Evolutionary conservation across 2,113 vertebrate genomes (phyloP), one percentile per base, ranked within the genome.

Genomic region (Percina caprodes): DNA sequence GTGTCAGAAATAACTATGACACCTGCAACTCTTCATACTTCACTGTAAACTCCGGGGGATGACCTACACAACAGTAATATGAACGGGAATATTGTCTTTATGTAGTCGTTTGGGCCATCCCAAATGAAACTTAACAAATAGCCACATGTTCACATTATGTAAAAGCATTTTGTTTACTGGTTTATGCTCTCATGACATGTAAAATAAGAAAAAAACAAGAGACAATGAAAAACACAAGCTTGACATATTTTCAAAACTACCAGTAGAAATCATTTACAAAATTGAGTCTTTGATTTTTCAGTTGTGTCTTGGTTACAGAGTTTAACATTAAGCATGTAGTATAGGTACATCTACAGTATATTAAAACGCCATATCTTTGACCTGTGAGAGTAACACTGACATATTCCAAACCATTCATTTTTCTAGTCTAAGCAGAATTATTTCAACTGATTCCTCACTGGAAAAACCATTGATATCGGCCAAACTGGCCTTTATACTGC

Each of bases 251-350:
- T 85, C 58, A 78, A 88, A 92, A 87, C 80, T 80, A 90, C 88
- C 68, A 81, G 82, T 91, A 91, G 82, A 91, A 91, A 90, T 86
- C 60, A 89, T 90, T 87, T 89, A 92, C 83, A 92, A 94, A 92
- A 85, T 69, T 66, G 82, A 73, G 69, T 89, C 70, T 78, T 73
- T 82, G 79, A 68, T 74, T 74, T 83, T 89, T 83, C 75, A 56
- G 51, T 70, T 73, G 84, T 84, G 78, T 87, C 80, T 82, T 84
- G 13, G 73, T 86, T 81, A 88, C 90, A 83, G 80, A 85, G 73
- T 82, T 87, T 42, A 91, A 92, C 88, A 89, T 86, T 83, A 82
- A 86, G 77, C 61, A 79, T 85, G 81, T 87, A 82, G 80, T 88
- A 89, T 84, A 85, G 81, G 48, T 82, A 89, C 85, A 89, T 90